phyloP scores from a whole-genome alignment of 2,888 invertebrate species.

The Sicus ferrugineus region DNA sequence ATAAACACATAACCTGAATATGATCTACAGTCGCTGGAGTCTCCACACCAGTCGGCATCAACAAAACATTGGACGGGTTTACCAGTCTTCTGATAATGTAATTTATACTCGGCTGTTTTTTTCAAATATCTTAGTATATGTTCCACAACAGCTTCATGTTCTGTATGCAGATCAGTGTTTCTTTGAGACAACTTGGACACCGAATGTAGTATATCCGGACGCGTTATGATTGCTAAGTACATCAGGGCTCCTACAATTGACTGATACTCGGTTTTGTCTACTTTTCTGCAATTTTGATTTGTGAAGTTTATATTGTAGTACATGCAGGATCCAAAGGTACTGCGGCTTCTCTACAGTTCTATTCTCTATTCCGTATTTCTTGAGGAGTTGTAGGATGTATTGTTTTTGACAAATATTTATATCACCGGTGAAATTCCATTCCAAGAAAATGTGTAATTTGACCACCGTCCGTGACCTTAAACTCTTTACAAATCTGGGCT shows the following conservation, averaged over 20 bases:
- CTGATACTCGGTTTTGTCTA: constrained; percentile 34
- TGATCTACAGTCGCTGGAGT: constrained; percentile 25
- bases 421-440: constrained; percentile 33
- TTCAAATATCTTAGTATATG: constrained; percentile 42
- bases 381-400: constrained; percentile 22
- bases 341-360: constrained; percentile 16
- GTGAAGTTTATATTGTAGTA: constrained; percentile 33
- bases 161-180: constrained; percentile 42
- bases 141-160: constrained; percentile 41
- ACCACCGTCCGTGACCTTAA: constrained; percentile 36
- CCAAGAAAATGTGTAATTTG: constrained; percentile 33
- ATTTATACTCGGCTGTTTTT: constrained; percentile 31
- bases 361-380: constrained; percentile 20
- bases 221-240: constrained; percentile 40
- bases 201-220: constrained; percentile 43
- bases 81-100: constrained; percentile 39
- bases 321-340: not conserved
- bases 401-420: constrained; percentile 21
- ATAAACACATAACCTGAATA: constrained; percentile 35
- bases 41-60: constrained; percentile 43
- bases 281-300: constrained; percentile 29
- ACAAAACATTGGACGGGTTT: constrained; percentile 36
- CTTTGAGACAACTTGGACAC: constrained; percentile 42
- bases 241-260: constrained; percentile 40
- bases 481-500: constrained; percentile 29